phyloP scores from a whole-genome alignment of 2,113 vertebrate genomes.

The Channa argus region DNA sequence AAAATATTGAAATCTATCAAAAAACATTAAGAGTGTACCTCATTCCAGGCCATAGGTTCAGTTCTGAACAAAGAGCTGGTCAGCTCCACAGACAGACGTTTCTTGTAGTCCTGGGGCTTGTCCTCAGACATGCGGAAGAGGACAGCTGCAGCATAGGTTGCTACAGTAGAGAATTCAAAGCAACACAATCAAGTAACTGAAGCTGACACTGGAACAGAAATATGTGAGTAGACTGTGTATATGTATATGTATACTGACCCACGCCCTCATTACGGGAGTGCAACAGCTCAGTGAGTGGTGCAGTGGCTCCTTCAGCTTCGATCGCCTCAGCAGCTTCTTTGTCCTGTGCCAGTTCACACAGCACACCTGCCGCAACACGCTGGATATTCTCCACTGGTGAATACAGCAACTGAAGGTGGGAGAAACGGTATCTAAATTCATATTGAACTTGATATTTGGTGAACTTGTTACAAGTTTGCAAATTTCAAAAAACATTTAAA shows the following conservation, averaged over 20 bases:
- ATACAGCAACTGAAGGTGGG: slow-evolving; percentile 89
- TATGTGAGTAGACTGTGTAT: background rate
- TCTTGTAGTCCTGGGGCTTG: slow-evolving; percentile 99
- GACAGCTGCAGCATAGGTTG: slow-evolving; percentile 96
- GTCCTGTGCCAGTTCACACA: slow-evolving; percentile 98
- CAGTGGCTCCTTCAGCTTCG: slow-evolving; percentile 97
- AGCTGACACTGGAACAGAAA: background rate
- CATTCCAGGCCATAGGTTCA: slow-evolving; percentile 98
- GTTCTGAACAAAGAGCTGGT: slow-evolving; percentile 98
- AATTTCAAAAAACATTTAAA: background rate
- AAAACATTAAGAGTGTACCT: slow-evolving; percentile 80
- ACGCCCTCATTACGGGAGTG: slow-evolving; percentile 99
- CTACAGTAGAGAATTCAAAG: slow-evolving; percentile 70
- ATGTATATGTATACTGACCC: slow-evolving; percentile 79
- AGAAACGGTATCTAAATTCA: background rate
- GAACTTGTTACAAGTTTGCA: too few species aligned
- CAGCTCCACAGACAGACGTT: slow-evolving; percentile 95
- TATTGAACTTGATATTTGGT: too few species aligned
- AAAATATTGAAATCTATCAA: background rate
- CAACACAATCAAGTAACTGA: background rate
- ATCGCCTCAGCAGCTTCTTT: slow-evolving; percentile 98
- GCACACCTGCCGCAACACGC: slow-evolving; percentile 96
- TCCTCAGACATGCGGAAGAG: slow-evolving; percentile 99
- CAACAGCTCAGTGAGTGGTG: slow-evolving; percentile 95
- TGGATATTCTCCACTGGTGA: slow-evolving; percentile 99